phyloP scores from a whole-genome alignment of 2,888 invertebrate genomes.

The Pyralis farinalis region DNA sequence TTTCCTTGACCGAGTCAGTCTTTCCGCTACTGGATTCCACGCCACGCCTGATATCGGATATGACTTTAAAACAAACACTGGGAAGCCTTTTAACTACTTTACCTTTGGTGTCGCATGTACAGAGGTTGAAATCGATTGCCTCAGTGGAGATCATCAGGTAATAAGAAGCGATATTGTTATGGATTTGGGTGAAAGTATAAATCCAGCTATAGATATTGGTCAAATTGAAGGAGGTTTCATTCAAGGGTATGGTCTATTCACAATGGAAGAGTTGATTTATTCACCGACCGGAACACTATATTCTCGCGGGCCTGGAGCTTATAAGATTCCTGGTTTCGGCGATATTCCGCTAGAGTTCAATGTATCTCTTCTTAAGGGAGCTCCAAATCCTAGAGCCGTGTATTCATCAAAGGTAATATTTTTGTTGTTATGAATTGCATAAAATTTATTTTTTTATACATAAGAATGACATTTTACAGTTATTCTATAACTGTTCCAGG shows the following conservation, averaged over 20 bases:
- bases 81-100: conserved; percentile 90
- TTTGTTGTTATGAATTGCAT: background rate
- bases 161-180: conserved; percentile 96
- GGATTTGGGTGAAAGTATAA: conserved; percentile 97
- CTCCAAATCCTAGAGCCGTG: conserved; percentile 93
- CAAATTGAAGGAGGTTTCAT: conserved; percentile 97
- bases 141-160: conserved; percentile 96
- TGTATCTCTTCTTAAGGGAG: conserved; percentile 94
- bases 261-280: conserved; percentile 93
- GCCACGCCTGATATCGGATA: conserved; percentile 88
- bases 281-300: conserved; percentile 90
- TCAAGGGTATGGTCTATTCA: conserved; percentile 96
- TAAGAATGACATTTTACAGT: background rate
- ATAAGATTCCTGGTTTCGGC: conserved; percentile 95
- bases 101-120: conserved; percentile 93
- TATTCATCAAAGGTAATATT: conserved; percentile 94
- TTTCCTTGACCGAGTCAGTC: conserved; percentile 87
- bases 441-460: background rate
- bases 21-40: conserved; percentile 93
- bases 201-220: conserved; percentile 98
- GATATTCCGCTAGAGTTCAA: conserved; percentile 96
- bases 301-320: conserved; percentile 95
- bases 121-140: conserved; percentile 95
- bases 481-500: conserved; percentile 82
- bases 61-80: conserved; percentile 85